Evolutionary conservation across 2,113 vertebrate genomes (phyloP).

Genomic region (Bufo bufo): DNA sequence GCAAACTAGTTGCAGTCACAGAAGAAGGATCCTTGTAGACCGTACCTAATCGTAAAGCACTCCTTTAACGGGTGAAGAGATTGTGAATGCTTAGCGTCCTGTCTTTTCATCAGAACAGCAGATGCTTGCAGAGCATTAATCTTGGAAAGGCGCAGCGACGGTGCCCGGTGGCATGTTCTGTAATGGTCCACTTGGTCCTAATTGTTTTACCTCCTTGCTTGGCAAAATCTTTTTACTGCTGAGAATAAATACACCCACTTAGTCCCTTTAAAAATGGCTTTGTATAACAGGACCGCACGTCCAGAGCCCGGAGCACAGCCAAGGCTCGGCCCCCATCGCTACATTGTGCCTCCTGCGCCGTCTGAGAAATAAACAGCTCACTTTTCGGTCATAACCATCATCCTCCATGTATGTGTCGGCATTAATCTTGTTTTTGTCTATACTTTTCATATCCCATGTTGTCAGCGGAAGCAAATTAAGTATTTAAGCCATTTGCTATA

Average conservation of each 20-base stretch:
- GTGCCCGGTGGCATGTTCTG: neutral
- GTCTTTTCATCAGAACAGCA: neutral
- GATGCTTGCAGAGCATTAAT: slow-evolving; percentile 16
- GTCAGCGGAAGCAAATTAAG: slow-evolving; percentile 14
- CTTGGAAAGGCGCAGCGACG: neutral
- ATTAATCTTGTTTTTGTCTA: neutral
- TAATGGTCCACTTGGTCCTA: slow-evolving; percentile 34
- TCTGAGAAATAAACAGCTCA: slow-evolving; percentile 2
- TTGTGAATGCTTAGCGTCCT: neutral
- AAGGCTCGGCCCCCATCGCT: neutral
- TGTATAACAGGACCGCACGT: neutral
- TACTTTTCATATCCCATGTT: neutral
- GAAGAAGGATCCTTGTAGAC: too few relatives aligned
- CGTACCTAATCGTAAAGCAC: neutral
- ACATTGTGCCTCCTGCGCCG: neutral
- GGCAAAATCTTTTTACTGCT: slow-evolving; percentile 1
- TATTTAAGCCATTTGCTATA: neutral
- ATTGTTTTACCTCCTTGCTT: slow-evolving; percentile 32
- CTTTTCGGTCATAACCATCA: slow-evolving; percentile 24
- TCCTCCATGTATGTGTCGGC: slow-evolving; percentile 24
- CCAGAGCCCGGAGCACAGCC: neutral
- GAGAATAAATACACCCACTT: slow-evolving; percentile 45
- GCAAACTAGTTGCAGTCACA: neutral
- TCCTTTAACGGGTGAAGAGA: neutral
- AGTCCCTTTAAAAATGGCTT: slow-evolving; percentile 26